Percentiles rank a stretch among this genome's conserved stretches.
These are phyloP conservation scores for Hofmannophila pseudospretella DNA, from an alignment of 2,888 invertebrate genomes.

Conservation along the genomic window DNA sequence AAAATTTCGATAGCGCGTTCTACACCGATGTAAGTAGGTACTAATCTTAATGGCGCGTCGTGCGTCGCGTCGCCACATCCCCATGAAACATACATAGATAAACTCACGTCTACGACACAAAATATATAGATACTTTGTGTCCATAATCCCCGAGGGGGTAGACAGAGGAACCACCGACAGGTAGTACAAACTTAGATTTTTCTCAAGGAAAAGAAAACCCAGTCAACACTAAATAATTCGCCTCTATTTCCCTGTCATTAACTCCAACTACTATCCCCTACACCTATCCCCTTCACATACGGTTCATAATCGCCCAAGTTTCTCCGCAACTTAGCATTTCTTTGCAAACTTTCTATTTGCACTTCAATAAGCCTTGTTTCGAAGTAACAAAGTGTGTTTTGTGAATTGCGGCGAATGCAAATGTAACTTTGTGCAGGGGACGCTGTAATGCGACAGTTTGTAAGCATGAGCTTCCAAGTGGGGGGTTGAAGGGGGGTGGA, in stretches of 20 bases:
- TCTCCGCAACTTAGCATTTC: conserved; percentile 20
- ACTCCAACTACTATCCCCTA: conserved; percentile 36
- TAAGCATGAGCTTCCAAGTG: conserved; percentile 71
- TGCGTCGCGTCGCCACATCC: no score
- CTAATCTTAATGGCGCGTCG: no score
- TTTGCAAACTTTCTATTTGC: conserved; percentile 29
- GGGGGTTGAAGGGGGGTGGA: conserved; percentile 23
- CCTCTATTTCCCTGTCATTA: conserved; percentile 64
- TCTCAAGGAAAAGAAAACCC: no score
- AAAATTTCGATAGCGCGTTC: no score
- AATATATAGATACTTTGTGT: no score
- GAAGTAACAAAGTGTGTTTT: conserved; percentile 12
- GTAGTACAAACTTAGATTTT: no score
- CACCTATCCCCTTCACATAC: conserved; percentile 32
- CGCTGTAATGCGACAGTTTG: conserved; percentile 75
- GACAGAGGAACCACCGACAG: no score
- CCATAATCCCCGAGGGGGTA: no score
- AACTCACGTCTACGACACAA: no score
- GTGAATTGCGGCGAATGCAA: conserved; percentile 18
- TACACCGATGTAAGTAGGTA: no score
- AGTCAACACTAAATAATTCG: conserved; percentile 46
- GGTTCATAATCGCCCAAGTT: conserved; percentile 30
- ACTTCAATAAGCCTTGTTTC: conserved; percentile 10
- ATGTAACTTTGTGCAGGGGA: conserved; percentile 55
- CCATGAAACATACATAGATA: no score